Evolutionary conservation across 2,888 invertebrate species (phyloP), one percentile per base, ranked within the genome.

Genomic region (Pimpla rufipes): DNA sequence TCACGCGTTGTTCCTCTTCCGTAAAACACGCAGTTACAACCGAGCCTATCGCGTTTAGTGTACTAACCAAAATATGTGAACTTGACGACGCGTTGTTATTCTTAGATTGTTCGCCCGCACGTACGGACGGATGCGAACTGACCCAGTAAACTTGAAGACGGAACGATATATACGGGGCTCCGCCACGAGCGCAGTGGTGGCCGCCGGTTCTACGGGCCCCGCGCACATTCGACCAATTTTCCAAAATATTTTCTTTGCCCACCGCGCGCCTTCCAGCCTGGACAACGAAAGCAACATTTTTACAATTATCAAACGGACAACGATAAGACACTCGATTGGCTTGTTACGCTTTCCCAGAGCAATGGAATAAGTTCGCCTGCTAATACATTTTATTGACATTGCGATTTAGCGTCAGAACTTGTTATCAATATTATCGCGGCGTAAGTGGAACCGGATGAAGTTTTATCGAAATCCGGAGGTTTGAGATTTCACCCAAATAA

Each of bases 91-190:
- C 52, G 16, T n/a, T 52, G 18, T 57, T 47, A 47, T 55, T 50
- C n/a, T 64, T 13, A 23, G 55, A 71, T 35, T 6, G 8, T 55
- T 10, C 76, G 50, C 73, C 77, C 47, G 66, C 16, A 11, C 57
- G 40, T 13, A 76, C 57, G 37, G 55, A 70, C 81, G 37, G 40
- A 35, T 57, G 66, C 66, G 29, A 67, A 76, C 75, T 76, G 75
- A 76, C 66, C 66, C 66, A 66, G 18, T 70, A 52, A 78, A 50
- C 62, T 70, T 62, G 70, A 52, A 59, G 57, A 57, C 59, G 11
- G 40, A 13, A 21, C 18, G 52, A 75, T 71, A 55, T 79, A 78
- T 70, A 70, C 13, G 11, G 29, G n/a, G 45, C 2, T 35, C 45
- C 0, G 18, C 10, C 23, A 42, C 16, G 66, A 52, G 45, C 42